These are phyloP conservation scores for Volucella zonaria DNA, from an alignment of 2,888 invertebrate species.

Conservation along the genomic window DNA sequence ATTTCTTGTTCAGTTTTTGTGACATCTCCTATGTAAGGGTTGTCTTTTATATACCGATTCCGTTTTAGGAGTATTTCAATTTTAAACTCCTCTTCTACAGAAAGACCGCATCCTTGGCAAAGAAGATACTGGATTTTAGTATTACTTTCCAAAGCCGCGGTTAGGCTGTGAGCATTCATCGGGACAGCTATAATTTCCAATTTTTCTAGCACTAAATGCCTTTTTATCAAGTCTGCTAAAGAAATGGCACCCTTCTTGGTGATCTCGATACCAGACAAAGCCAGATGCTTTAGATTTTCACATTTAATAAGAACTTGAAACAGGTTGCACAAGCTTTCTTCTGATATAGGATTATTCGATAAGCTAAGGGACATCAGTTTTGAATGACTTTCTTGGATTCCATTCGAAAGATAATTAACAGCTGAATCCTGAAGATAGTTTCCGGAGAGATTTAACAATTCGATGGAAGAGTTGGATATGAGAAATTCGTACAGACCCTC, in stretches of 20 bases:
- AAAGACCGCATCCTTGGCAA: constrained; percentile 77
- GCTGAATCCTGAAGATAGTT: constrained; percentile 75
- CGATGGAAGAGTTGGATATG: constrained; percentile 69
- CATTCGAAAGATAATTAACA: constrained; percentile 63
- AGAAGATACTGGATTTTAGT: constrained; percentile 75
- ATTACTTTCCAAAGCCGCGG: constrained; percentile 76
- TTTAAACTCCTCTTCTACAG: constrained; percentile 76
- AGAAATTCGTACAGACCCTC: constrained; percentile 75
- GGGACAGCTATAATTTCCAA: constrained; percentile 76
- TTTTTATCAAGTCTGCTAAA: constrained; percentile 75
- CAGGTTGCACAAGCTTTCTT: constrained; percentile 73
- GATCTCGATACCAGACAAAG: constrained; percentile 75
- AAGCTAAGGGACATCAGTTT: constrained; percentile 77
- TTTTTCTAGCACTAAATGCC: constrained; percentile 74
- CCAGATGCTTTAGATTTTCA: constrained; percentile 75
- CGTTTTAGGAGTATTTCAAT: constrained; percentile 77
- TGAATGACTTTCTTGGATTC: constrained; percentile 49
- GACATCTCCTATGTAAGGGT: constrained; percentile 75
- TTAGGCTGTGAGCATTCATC: constrained; percentile 62
- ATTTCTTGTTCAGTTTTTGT: constrained; percentile 76
- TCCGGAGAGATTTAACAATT: constrained; percentile 76
- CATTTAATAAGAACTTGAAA: constrained; percentile 72
- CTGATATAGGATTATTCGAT: constrained; percentile 76
- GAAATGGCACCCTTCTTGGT: constrained; percentile 30
- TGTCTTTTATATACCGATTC: constrained; percentile 75